These are phyloP conservation scores for Dipodomys ordii DNA, from an alignment of 2,113 vertebrate species.

Conservation along the genomic window DNA sequence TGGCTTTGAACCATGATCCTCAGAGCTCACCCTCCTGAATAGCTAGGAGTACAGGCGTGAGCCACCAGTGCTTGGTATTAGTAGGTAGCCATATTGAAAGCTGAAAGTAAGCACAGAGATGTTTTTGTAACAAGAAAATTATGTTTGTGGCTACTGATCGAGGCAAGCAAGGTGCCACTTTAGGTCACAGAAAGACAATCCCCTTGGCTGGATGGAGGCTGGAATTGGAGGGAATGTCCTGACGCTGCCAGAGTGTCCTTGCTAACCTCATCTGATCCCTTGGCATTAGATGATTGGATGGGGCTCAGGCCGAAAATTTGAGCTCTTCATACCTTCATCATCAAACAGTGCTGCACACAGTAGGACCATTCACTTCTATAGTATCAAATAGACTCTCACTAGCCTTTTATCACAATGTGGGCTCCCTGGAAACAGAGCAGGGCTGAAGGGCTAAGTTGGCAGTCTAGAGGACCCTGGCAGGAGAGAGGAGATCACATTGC, in stretches of 20 bases:
- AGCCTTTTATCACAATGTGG: not conserved
- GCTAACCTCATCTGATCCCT: constrained; percentile 35
- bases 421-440: not conserved
- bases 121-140: not conserved
- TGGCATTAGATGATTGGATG: not conserved
- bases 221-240: constrained; percentile 44
- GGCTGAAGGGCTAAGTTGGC: not conserved
- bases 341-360: not conserved
- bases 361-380: not conserved
- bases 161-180: constrained; percentile 44
- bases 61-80: not conserved
- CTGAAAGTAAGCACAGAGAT: not conserved
- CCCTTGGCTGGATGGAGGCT: not conserved
- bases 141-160: not conserved
- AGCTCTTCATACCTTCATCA: not conserved
- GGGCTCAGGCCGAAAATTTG: not conserved
- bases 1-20: too few species aligned
- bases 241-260: constrained; percentile 23
- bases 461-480: not conserved
- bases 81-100: not conserved
- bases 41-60: too few species aligned
- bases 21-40: too few species aligned
- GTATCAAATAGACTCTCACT: not conserved
- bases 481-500: not conserved
- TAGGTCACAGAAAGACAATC: constrained; percentile 67